These are phyloP conservation scores for Diloba caeruleocephala DNA, from an alignment of 2,888 invertebrate genomes.

Conservation along the genomic window DNA sequence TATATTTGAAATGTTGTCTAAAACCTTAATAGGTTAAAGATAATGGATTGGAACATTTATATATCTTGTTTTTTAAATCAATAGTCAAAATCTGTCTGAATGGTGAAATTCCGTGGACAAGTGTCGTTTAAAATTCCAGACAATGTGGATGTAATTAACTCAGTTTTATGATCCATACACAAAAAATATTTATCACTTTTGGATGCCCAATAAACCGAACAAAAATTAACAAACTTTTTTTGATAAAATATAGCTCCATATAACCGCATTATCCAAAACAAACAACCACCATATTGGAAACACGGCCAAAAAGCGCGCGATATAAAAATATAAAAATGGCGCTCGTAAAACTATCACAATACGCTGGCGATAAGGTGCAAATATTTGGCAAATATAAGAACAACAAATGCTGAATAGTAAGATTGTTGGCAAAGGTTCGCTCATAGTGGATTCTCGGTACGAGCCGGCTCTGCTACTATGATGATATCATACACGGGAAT, in stretches of 20 bases:
- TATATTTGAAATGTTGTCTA: not conserved
- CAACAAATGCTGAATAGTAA: conserved; percentile 79
- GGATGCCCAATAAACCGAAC: conserved; percentile 29
- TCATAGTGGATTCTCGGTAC: conserved; percentile 63
- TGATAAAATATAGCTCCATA: conserved; percentile 48
- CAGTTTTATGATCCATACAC: conserved; percentile 10
- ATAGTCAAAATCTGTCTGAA: no score
- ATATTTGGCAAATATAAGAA: conserved; percentile 84
- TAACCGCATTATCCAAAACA: conserved; percentile 60
- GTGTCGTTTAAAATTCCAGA: not conserved
- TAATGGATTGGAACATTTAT: no score
- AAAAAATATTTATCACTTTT: conserved; percentile 31
- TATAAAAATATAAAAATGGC: conserved; percentile 70
- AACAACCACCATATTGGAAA: conserved; percentile 67
- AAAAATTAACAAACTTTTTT: conserved; percentile 55
- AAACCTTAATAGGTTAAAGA: no score
- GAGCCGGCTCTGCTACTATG: conserved; percentile 50
- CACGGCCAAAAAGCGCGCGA: conserved; percentile 65
- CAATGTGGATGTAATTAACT: conserved; percentile 5
- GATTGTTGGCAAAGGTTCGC: conserved; percentile 77
- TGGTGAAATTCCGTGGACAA: not conserved
- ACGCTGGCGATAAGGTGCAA: conserved; percentile 76
- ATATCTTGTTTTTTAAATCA: no score
- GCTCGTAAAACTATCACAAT: conserved; percentile 77
- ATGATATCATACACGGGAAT: conserved; percentile 67